Percentiles rank a stretch among this genome's conserved stretches.
phyloP scores from a whole-genome alignment of 2,888 invertebrate genomes.

The Acanthosoma haemorrhoidale region DNA sequence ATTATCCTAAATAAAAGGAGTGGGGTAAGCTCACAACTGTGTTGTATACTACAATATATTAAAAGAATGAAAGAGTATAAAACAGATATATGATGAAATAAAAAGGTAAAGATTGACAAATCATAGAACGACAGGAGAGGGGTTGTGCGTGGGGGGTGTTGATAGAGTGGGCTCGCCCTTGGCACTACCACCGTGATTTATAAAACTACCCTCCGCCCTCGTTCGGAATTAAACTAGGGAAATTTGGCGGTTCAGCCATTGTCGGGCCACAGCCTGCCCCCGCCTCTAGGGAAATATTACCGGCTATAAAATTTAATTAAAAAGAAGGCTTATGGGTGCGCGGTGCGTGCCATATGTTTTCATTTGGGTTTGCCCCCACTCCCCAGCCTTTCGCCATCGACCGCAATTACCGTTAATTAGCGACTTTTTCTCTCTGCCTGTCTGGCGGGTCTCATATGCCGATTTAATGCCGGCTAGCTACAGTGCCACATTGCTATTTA shows the following conservation, averaged over 20 bases:
- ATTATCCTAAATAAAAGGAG: too few relatives aligned
- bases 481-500: too few relatives aligned
- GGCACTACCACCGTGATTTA: neutral
- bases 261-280: too few relatives aligned
- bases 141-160: too few relatives aligned
- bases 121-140: slow-evolving; percentile 1
- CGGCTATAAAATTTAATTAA: slow-evolving; percentile 12
- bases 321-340: slow-evolving; percentile 5
- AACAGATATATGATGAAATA: slow-evolving; percentile 1
- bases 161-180: neutral
- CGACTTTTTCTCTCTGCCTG: too few relatives aligned
- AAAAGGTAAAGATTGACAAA: slow-evolving; percentile 10
- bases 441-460: too few relatives aligned
- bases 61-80: too few relatives aligned
- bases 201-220: neutral
- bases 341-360: neutral
- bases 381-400: too few relatives aligned
- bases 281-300: slow-evolving; percentile 2
- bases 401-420: slow-evolving; percentile 6
- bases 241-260: neutral
- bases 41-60: too few relatives aligned
- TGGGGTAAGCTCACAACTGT: too few relatives aligned
- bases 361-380: slow-evolving; percentile 11
- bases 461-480: too few relatives aligned
- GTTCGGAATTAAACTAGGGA: neutral